Base-by-base conservation (phyloP, 92 coral and sea anemone genomes). In the Phenganax stokvisi region DNA sequence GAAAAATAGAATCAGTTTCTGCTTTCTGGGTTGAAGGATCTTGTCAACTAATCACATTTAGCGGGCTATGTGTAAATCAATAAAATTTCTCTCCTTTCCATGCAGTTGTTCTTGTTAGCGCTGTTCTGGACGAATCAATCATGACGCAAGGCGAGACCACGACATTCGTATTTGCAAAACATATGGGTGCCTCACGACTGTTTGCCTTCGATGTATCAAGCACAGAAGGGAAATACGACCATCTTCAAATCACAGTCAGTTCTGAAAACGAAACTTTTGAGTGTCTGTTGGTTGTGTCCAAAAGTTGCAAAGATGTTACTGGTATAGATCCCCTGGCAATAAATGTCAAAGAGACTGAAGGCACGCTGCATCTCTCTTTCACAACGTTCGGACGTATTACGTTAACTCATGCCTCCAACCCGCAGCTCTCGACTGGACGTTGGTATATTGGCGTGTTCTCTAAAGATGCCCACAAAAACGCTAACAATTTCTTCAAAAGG, bases 391-490 rank as follows among this genome's bases (percentile, higher is more conserved):
- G 98, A 13, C 84, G 92, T 8, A 83, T 93, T 71, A 93, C 98
- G 3, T 81, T 93, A 9, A 89, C 98, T 0, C 97, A 90, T 80
- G 90, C 84, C 65, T 93, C 98, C 37, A 75, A 71, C 11, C 98
- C 98, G 16, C 90, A 87, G 85, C 89, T 93, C 28, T 53, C 77
- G 47, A 51, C 89, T 12, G 97, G 97, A n/a, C 81, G 97, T 27
- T 93, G 98, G 98, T 93, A 89, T 71, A 88, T 93, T 56, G 98
- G 98, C 15, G 83, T 93, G 10, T 83, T 80, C 53, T 79, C 84
- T 62, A 76, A 85, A 44, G 73, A 74, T 7, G 83, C 60, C n/a
- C 62, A 71, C 13, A 85, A 86, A 44, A 77, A 67, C 51, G 16
- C 6, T 25, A 11, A 47, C 52, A 57, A n/a, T 31, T 76, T 62